Conservation (phyloP, 2,888 invertebrate species). For the Amiota mariae region DNA sequence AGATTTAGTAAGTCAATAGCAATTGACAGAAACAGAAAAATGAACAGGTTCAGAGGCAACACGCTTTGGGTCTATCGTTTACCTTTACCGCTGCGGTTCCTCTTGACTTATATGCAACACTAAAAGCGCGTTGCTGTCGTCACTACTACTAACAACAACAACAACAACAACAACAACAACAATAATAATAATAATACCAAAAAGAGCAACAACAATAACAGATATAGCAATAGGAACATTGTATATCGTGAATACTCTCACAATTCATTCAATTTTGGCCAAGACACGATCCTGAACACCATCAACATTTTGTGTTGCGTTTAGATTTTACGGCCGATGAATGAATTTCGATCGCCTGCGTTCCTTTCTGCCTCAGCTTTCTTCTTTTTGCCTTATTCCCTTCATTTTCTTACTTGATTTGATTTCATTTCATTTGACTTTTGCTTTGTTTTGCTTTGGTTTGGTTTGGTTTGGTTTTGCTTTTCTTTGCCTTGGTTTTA, state of each 20-base stretch:
- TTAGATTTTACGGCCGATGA: background rate
- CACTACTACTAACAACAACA: background rate
- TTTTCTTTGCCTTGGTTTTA: too few relatives aligned
- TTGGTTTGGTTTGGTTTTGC: background rate
- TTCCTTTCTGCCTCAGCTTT: background rate
- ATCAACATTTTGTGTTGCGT: background rate
- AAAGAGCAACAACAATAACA: background rate
- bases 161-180: background rate
- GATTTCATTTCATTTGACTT: background rate
- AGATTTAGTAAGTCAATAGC: too few relatives aligned
- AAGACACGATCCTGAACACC: constrained; percentile 8
- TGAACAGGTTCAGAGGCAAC: constrained; percentile 1
- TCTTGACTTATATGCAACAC: background rate
- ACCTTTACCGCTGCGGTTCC: background rate
- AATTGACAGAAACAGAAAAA: too few relatives aligned
- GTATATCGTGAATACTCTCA: background rate
- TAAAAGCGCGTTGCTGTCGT: constrained; percentile 3
- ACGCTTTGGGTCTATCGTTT: background rate
- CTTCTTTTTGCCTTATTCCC: background rate
- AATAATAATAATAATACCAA: background rate
- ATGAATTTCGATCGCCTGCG: background rate
- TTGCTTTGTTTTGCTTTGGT: background rate
- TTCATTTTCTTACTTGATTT: background rate
- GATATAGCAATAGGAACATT: background rate
- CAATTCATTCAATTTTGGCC: constrained; percentile 5